Evolutionary conservation across 2,888 invertebrate species (phyloP), one percentile per base, ranked within the genome.

Genomic region (Pherbina coryleti): DNA sequence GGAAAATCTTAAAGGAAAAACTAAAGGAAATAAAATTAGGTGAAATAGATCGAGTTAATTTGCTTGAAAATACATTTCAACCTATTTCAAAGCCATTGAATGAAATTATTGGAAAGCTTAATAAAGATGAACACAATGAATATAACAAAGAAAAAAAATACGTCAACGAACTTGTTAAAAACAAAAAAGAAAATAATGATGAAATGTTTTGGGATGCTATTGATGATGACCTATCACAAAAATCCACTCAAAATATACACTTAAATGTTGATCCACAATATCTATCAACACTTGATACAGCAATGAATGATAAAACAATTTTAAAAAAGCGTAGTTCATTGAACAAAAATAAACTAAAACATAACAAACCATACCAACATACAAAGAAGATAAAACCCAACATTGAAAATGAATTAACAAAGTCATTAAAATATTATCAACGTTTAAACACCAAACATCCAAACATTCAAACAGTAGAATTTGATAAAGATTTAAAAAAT

Each of bases 21-120:
- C n/a, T 72, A 14, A 72, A 57, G 22, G 55, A 72, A n/a, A 57
- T 57, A 19, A 72, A 72, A 72, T 57, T 57, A 55, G 57, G 22
- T 34, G 55, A 55, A 72, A 55, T 19, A 31, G 72, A 55, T 37
- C 17, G 7, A 34, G 34, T 31, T 5, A 34, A 72, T 72, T n/a
- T 55, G 55, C 31, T 72, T 14, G 72, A 72, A 19, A 31, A 72
- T n/a, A 72, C 72, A 17, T 72, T 72, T 72, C 28, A 53, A 53
- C 72, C 53, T 19, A 55, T 72, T 31, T 55, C 72, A 55, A 55
- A 72, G 31, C 37, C 72, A n/a, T n/a, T 72, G 9, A 72, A 72
- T 19, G 17, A 72, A 34, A 57, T 72, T 34, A 55, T 72, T 4
- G 19, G 34, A 11, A 53, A 72, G 28, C 55, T 55, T n/a, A 57